Evolutionary conservation across 2,113 vertebrate species (phyloP).

Genomic region (Monarcha castaneiventris): DNA sequence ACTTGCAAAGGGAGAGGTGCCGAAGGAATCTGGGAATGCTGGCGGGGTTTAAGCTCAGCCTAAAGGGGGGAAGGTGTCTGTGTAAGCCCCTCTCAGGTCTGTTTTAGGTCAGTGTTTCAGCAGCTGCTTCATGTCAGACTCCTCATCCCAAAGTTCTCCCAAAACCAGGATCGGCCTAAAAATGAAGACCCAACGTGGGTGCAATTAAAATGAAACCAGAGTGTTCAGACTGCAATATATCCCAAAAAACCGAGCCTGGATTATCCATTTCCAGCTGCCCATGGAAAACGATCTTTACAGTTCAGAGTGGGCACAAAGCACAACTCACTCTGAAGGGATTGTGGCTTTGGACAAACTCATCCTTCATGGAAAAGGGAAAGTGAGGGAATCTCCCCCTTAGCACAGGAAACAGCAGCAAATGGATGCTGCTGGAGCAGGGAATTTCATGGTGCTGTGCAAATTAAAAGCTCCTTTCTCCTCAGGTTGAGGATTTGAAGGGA

Average conservation of each 20-base stretch:
- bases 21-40: not conserved
- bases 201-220: not conserved
- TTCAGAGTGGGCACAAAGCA: not conserved
- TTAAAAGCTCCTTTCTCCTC: slow-evolving; percentile 66
- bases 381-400: slow-evolving; percentile 13
- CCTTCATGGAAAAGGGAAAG: not conserved
- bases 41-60: not conserved
- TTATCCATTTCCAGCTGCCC: not conserved
- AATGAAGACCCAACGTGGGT: not conserved
- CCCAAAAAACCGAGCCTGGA: not conserved
- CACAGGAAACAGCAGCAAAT: slow-evolving; percentile 21
- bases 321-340: not conserved
- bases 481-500: slow-evolving; percentile 61
- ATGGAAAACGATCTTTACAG: not conserved
- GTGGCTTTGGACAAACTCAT: not conserved
- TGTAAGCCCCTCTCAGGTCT: not conserved
- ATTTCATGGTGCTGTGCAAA: slow-evolving; percentile 57
- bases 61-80: no score
- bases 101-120: accelerated
- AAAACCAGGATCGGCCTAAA: not conserved
- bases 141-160: not conserved
- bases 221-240: accelerated
- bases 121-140: not conserved
- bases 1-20: accelerated
- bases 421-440: slow-evolving; percentile 47